Percentiles rank a stretch among this genome's conserved stretches.
Evolutionary conservation across 2,888 invertebrate genomes (phyloP).

Genomic region (Pherbina coryleti): DNA sequence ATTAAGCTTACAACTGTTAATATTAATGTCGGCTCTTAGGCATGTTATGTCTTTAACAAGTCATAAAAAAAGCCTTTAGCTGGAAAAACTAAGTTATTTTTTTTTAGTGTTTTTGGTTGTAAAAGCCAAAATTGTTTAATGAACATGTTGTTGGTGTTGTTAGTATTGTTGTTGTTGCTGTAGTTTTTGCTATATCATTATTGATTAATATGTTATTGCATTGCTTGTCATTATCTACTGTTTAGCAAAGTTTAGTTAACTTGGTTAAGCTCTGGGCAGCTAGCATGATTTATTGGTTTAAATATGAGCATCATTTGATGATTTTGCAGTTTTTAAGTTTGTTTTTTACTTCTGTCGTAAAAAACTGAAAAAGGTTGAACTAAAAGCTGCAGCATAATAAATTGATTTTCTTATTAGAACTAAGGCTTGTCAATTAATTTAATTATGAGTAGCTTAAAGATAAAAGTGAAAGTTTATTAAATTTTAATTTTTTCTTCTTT

Average conservation of each 20-base stretch:
- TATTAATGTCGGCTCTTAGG: conserved; percentile 5
- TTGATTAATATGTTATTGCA: conserved; percentile 21
- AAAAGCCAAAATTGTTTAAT: not conserved
- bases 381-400: too few species aligned
- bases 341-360: not conserved
- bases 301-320: not conserved
- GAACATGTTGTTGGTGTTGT: not conserved
- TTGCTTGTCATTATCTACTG: not conserved
- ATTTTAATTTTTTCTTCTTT: not conserved
- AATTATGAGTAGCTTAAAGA: too few species aligned
- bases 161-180: not conserved
- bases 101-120: not conserved
- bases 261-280: too few species aligned
- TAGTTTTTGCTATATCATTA: not conserved
- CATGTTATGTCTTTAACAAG: conserved; percentile 12
- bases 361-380: too few species aligned
- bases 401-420: too few species aligned
- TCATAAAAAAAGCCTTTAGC: conserved; percentile 1
- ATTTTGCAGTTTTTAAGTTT: not conserved
- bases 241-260: not conserved
- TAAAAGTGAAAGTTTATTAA: not conserved
- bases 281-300: too few species aligned
- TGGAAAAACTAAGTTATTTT: not conserved
- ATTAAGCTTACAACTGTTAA: conserved; percentile 9
- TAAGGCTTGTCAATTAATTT: too few species aligned